phyloP scores from a whole-genome alignment of 2,888 invertebrate genomes.

The Noctua pronuba region DNA sequence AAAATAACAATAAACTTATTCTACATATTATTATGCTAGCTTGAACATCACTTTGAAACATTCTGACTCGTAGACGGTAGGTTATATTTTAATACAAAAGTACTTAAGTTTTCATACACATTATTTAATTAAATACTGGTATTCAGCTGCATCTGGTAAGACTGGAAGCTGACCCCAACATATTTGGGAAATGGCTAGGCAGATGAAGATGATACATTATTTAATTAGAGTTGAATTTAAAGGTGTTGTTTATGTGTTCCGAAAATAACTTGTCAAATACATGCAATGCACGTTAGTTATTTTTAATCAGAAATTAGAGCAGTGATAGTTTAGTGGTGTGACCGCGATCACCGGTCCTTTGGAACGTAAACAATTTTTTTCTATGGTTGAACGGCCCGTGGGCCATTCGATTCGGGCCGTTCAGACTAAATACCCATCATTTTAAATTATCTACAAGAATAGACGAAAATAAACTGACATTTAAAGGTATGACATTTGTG shows the following conservation, averaged over 20 bases:
- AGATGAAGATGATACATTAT: not conserved
- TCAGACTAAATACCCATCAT: no score
- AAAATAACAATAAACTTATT: conserved; percentile 16
- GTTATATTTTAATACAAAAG: conserved; percentile 7
- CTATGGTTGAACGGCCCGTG: no score
- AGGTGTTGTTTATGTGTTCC: no score
- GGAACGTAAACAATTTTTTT: no score
- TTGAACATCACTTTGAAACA: not conserved
- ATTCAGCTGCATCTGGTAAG: not conserved
- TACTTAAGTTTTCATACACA: not conserved
- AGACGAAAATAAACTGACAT: no score
- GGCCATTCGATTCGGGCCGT: no score
- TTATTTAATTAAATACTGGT: not conserved
- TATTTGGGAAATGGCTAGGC: not conserved
- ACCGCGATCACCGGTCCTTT: no score
- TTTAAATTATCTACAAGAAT: no score
- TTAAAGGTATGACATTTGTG: not conserved
- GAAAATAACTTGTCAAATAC: not conserved
- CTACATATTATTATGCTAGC: not conserved
- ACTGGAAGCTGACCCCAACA: not conserved
- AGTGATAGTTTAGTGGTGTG: no score
- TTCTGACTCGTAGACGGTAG: not conserved
- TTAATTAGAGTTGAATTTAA: not conserved
- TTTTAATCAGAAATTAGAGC: not conserved
- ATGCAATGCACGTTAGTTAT: not conserved